Evolutionary conservation across 2,888 invertebrate genomes (phyloP), one percentile per base, ranked within the genome.

Genomic region (Melanostoma scalare): DNA sequence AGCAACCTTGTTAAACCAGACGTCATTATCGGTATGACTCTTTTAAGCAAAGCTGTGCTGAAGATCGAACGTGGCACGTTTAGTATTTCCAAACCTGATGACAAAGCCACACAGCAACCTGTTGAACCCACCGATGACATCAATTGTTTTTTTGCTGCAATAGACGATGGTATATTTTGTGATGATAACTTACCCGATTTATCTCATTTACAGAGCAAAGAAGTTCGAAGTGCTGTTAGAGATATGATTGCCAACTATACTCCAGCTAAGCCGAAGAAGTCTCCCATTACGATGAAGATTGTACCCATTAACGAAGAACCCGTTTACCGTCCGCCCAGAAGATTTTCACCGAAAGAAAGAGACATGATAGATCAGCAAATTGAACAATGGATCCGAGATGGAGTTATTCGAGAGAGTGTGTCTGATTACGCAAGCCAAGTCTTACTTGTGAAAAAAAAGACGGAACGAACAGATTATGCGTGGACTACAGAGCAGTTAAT

Each of bases 391-490:
- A 40, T 68, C 4, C 44, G 9, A 52, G 40, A 78, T 40, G 67
- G 72, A 6, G 50, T 73, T 30, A 46, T 73, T 10, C 65, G 67
- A 9, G 67, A 72, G 30, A 60, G 69, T 9, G 48, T 55, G 10
- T 88, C 87, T 0, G 80, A 86, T 5, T 87, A 86, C 52, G 85
- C 86, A 1, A 87, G 87, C 68, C 87, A 86, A 1, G 78, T 86
- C 31, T 9, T 88, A n/a, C 33, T 87, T 3, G 86, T 87, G 2
- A 81, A 67, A 56, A 87, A 86, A 58, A 87, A 87, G 46, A 20
- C n/a, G n/a, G n/a, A n/a, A n/a, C n/a, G n/a, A n/a, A n/a, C n/a
- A n/a, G n/a, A n/a, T n/a, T 65, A 52, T 86, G 87, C 36, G 85
- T 86, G 2, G 88, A 87, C 50, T 86, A 84, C 46, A 61, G 85